Base-by-base conservation (phyloP, 2,797 vertebrate species). In the Danio aesculapii region DNA sequence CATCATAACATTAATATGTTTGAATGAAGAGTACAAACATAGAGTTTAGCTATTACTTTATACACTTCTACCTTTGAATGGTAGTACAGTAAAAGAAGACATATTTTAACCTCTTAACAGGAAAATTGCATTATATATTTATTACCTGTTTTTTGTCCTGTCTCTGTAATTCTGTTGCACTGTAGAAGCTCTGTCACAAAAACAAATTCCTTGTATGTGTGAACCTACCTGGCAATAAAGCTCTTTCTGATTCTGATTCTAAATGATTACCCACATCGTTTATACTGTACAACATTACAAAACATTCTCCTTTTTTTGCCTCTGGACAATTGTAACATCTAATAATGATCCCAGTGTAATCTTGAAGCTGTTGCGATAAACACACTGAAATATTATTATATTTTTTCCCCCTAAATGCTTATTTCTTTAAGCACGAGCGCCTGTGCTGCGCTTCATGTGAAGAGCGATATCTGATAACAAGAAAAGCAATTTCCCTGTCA, bases 401-500 rank as follows among this genome's bases (percentile, higher is more conserved):
- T 53, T 30, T n/a, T n/a, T 30, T 30, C 30, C 30, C 67, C 81
- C 55, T 62, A 71, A 83, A 82, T 69, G 43, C 53, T 58, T 58
- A 58, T 79, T 80, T 49, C 47, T 46, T 73, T 73, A 71, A 80
- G 57, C 12, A 8, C 14, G 62, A 81, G 59, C n/a, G 44, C 46
- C 53, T 47, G 21, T 47, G n/a, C 74, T 3, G 14, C 67, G 86
- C 82, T 83, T 64, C 67, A 70, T 59, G 79, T 55, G 57, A 81
- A 84, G 21, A 72, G 80, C 49, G n/a, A 81, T 71, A 66, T 77
- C 71, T 55, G 82, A 85, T 88, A 85, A 84, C 76, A 67, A 83
- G 81, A 82, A 86, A 85, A 83, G 81, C 86, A 77, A 89, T 89
- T 86, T 85, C 86, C 75, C 67, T 17, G 52, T 81, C 62, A 75